Base-by-base conservation (phyloP, 2,888 invertebrate species). In the Aporophyla nigra region DNA sequence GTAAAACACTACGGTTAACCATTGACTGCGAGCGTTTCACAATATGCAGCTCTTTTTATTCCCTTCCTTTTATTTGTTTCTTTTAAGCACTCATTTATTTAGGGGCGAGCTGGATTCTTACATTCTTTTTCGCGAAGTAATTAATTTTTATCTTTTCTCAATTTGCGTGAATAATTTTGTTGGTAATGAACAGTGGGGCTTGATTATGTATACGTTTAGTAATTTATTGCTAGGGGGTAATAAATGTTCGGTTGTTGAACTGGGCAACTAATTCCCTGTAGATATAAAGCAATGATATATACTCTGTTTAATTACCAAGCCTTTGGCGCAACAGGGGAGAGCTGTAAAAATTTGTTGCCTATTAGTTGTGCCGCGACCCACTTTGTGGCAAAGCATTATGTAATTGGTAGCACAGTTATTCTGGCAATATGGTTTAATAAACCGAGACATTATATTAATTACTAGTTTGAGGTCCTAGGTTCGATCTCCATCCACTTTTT, bases 11-110 rank as follows among this genome's bases (percentile, higher is more conserved):
- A 90, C 88, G 88, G 91, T 90, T 89, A 90, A 90, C 92, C 91
- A 90, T 92, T 90, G 91, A 91, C 91, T 92, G 90, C 84, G 89
- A 90, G 78, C 89, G 85, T 89, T 89, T 85, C 89, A 91, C 92
- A 93, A 92, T 92, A 92, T 91, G 90, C 91, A 91, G 83, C 86
- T 87, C 89, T 91, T 92, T 92, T 93, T 90, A 90, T 92, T 89
- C 79, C 86, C 88, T 91, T 92, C 90, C 88, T 89, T 91, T 90
- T 92, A 91, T 93, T 93, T 92, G 92, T 92, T 93, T 88, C 87
- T 88, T 89, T 89, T 88, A 90, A 92, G 90, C 89, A 89, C 89
- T 91, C 90, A 91, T 93, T 93, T 92, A 92, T 91, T 91, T 90
- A 89, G 88, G 66, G 67, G 61, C 80, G 86, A 84, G 86, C 80